Base-by-base conservation (phyloP, 2,888 invertebrate genomes). In the Drosophila prolongata region DNA sequence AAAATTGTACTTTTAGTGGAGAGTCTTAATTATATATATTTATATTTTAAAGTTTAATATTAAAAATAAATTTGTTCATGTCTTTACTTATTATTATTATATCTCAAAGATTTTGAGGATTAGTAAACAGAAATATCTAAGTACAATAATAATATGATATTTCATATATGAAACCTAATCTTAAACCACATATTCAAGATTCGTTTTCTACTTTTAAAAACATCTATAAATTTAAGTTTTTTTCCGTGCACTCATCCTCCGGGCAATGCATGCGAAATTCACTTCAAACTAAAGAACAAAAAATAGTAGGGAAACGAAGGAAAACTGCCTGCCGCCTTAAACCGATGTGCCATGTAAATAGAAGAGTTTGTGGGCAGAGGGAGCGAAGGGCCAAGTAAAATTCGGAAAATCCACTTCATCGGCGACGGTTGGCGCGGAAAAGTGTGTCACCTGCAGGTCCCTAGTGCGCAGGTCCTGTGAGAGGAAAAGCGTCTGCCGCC, bases 381-480 rank as follows among this genome's bases (percentile, higher is more conserved):
- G 46, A 1, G 9, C 8, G 24, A 13, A 3, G 9, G 6, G 3
- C 30, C 30, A 6, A 14, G 35, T 5, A 9, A 13, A 14, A 27
- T 24, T 62, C 47, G 60, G 59, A 55, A 77, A 79, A 78, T 74
- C 74, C 78, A 88, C 80, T 82, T 78, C 65, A 72, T 74, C 72
- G 84, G 79, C 60, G 60, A 64, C 60, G 74, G 74, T 65, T 78
- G 88, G 82, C 71, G 78, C 80, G 80, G 80, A 86, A 83, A 88
- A 87, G 87, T 84, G 89, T 84, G 84, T 86, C 87, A 84, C 73
- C 86, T 88, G 83, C 83, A 78, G 56, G 55, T 57, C 35, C 54
- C 35, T 30, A 62, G 1, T 56, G 87, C 87, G 85, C 87, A 87
- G 68, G 89, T 75, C 75, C 87, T 65, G 76, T 69, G 89, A 88